These are phyloP conservation scores for Meriones unguiculatus DNA, from an alignment of 2,113 vertebrate species.

Conservation along the genomic window DNA sequence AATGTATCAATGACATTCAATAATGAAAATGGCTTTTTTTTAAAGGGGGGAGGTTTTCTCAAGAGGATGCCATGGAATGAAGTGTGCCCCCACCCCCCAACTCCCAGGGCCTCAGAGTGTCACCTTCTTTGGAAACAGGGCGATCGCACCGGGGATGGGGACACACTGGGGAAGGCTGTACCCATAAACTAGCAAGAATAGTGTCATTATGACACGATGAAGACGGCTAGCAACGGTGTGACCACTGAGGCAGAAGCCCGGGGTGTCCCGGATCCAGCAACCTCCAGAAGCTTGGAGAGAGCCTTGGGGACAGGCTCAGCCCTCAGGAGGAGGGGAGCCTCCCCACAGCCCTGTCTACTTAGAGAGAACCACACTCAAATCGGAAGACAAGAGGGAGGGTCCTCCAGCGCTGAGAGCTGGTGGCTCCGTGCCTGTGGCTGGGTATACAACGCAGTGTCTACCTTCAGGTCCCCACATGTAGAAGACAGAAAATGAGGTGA, in stretches of 20 bases:
- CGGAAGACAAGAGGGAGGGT: too few relatives aligned
- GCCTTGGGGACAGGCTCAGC: neutral
- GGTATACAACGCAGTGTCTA: neutral
- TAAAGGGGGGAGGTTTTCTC: neutral
- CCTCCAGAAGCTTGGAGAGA: neutral
- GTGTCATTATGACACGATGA: neutral
- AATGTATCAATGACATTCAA: too few relatives aligned
- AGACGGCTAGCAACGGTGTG: neutral
- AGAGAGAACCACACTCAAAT: neutral
- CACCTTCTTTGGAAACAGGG: neutral
- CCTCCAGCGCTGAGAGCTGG: neutral
- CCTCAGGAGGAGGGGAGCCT: neutral
- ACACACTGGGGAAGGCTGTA: neutral
- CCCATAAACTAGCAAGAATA: neutral
- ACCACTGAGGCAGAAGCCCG: neutral
- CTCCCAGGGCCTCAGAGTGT: neutral
- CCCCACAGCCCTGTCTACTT: neutral
- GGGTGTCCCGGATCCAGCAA: neutral
- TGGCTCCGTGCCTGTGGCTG: neutral
- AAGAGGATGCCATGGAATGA: neutral
- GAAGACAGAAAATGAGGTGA: neutral
- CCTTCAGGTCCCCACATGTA: neutral
- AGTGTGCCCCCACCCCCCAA: neutral
- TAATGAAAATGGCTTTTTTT: neutral
- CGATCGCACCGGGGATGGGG: neutral